Evolutionary conservation across 2,888 invertebrate genomes (phyloP).

Genomic region (Nephrotoma appendiculata): DNA sequence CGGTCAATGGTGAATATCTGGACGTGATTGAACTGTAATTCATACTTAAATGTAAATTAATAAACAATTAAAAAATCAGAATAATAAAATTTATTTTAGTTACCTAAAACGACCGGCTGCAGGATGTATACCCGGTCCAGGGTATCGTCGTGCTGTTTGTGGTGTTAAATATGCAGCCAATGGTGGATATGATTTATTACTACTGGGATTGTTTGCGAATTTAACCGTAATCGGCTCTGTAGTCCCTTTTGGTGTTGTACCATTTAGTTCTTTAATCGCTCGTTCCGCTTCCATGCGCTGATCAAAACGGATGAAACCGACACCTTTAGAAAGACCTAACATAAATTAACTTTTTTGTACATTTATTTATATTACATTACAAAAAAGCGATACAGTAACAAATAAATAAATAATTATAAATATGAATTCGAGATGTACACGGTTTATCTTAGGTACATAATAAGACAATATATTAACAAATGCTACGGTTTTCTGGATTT

Average conservation of each 20-base stretch:
- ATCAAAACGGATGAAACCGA: constrained; percentile 89
- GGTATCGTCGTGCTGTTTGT: constrained; percentile 62
- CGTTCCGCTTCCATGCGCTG: constrained; percentile 83
- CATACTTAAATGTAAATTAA: constrained; percentile 2
- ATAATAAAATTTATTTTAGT: neutral
- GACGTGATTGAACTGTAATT: constrained; percentile 28
- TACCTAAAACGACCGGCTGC: constrained; percentile 31
- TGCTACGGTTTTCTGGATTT: constrained; percentile 2
- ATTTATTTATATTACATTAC: neutral
- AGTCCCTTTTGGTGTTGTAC: constrained; percentile 76
- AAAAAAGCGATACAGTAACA: neutral
- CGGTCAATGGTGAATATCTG: constrained; percentile 75
- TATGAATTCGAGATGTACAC: neutral
- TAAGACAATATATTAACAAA: neutral
- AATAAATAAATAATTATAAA: neutral
- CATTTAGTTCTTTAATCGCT: constrained; percentile 83
- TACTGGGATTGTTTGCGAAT: constrained; percentile 88
- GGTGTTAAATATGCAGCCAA: constrained; percentile 74
- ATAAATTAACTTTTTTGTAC: constrained; percentile 9
- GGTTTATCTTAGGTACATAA: neutral
- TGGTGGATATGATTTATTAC: constrained; percentile 67
- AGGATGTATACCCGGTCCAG: constrained; percentile 48
- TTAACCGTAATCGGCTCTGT: constrained; percentile 87
- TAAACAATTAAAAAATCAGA: neutral
- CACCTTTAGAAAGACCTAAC: constrained; percentile 81